Conservation (phyloP, 2,888 invertebrate species). For the Calliphora vomitoria region DNA sequence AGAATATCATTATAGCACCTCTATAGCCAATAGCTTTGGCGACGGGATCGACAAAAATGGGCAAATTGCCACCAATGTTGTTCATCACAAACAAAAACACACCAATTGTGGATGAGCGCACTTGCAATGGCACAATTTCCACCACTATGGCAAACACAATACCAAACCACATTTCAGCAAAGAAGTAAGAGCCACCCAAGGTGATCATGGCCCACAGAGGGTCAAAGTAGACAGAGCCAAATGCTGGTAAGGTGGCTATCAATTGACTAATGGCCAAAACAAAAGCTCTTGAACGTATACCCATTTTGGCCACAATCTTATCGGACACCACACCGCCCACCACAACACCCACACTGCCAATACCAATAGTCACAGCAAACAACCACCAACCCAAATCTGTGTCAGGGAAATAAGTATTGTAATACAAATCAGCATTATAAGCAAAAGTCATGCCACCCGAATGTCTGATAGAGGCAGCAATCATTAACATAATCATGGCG, state of each 20-base stretch:
- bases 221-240: slow-evolving; percentile 92
- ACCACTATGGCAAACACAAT: slow-evolving; percentile 95
- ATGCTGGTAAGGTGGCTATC: slow-evolving; percentile 93
- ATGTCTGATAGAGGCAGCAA: slow-evolving; percentile 95
- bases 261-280: slow-evolving; percentile 93
- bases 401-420: slow-evolving; percentile 94
- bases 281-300: slow-evolving; percentile 91
- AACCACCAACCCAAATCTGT: slow-evolving; percentile 96
- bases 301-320: slow-evolving; percentile 94
- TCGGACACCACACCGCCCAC: slow-evolving; percentile 92
- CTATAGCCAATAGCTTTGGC: slow-evolving; percentile 92
- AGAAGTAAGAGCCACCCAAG: slow-evolving; percentile 94
- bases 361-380: slow-evolving; percentile 94
- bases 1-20: slow-evolving; percentile 93
- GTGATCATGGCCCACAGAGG: slow-evolving; percentile 95
- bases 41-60: slow-evolving; percentile 94
- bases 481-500: slow-evolving; percentile 90
- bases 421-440: slow-evolving; percentile 95
- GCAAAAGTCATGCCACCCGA: slow-evolving; percentile 96
- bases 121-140: slow-evolving; percentile 92
- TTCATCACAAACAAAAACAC: slow-evolving; percentile 96
- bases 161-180: slow-evolving; percentile 98
- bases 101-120: slow-evolving; percentile 93
- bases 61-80: slow-evolving; percentile 95
- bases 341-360: slow-evolving; percentile 89